Evolutionary conservation across 1,140 invertebrate genomes (phyloP).

Genomic region (Ruditapes philippinarum): DNA sequence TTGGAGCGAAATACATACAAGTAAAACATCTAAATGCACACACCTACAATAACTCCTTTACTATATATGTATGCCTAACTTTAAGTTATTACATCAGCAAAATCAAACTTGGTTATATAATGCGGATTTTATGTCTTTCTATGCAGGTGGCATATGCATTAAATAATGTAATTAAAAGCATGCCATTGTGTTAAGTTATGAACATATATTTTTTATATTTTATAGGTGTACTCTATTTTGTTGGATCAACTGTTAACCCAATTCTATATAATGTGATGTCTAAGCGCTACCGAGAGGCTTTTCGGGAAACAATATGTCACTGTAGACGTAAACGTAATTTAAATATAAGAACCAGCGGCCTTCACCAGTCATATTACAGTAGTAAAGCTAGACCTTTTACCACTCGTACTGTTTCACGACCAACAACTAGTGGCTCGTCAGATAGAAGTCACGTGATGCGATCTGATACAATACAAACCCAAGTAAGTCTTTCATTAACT

Average conservation of each 20-base stretch:
- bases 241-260: slow-evolving; percentile 90
- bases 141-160: no score
- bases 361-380: slow-evolving; percentile 56
- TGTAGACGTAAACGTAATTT: slow-evolving; percentile 35
- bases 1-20: no score
- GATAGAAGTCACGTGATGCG: slow-evolving; percentile 20
- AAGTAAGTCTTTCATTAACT: slow-evolving; percentile 38
- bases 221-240: slow-evolving; percentile 87
- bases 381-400: not conserved
- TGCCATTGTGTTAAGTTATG: no score
- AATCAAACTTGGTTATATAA: no score
- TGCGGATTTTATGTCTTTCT: no score
- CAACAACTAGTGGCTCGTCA: not conserved
- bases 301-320: slow-evolving; percentile 83
- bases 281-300: slow-evolving; percentile 88
- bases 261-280: slow-evolving; percentile 90
- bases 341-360: slow-evolving; percentile 22
- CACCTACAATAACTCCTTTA: no score
- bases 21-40: no score
- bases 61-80: no score
- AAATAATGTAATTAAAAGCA: no score
- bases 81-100: no score
- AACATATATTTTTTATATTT: not conserved
- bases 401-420: not conserved
- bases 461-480: slow-evolving; percentile 43